phyloP scores from a whole-genome alignment of 2,113 vertebrate genomes.

The Micronisus gabar region DNA sequence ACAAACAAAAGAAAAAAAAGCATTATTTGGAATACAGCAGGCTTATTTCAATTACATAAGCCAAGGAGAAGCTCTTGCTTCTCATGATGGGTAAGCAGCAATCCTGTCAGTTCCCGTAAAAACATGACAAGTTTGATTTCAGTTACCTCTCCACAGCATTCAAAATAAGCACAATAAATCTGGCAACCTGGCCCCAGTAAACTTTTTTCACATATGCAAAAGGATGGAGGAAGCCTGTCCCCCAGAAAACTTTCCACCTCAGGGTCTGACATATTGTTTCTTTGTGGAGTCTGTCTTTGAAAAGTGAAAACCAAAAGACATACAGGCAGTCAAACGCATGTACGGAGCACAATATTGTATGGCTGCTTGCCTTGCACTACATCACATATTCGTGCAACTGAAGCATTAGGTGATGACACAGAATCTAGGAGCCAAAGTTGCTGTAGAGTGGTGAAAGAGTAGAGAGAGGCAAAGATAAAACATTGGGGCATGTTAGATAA shows the following conservation, averaged over 20 bases:
- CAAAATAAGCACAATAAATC: neutral
- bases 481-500: accelerated
- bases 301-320: neutral
- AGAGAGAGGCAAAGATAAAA: neutral
- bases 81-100: neutral
- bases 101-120: neutral
- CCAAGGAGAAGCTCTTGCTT: neutral
- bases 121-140: neutral
- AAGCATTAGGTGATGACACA: neutral
- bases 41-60: neutral
- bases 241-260: neutral
- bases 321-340: neutral
- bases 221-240: neutral
- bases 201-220: neutral
- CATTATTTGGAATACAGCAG: neutral
- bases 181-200: neutral
- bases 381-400: neutral
- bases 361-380: neutral
- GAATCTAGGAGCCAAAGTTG: neutral
- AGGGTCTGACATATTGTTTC: neutral
- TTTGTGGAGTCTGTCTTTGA: neutral
- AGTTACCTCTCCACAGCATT: neutral
- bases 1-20: no score
- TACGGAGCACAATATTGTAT: neutral
- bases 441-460: neutral